Evolutionary conservation across 2,797 vertebrate genomes (phyloP), one percentile per base, ranked within the genome.

Genomic region (Danio kyathit): DNA sequence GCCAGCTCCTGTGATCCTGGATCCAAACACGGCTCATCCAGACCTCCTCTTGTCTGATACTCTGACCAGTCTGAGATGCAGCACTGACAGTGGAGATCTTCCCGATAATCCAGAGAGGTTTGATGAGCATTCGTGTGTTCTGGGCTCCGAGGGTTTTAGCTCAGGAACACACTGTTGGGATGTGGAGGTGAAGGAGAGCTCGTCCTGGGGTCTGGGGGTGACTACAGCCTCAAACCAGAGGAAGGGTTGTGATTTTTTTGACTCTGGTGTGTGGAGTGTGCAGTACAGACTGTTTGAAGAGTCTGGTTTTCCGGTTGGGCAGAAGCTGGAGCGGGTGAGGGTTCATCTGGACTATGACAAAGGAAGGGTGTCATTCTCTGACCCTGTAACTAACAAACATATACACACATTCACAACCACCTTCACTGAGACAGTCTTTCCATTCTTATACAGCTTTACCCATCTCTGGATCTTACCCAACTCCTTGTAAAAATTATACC

Each of bases 81-180:
- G 5, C 1, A 12, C 3, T 0, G 10, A 7, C 8, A 51, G 29
- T 17, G 21, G 7, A 13, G 4, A 1, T 1, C 48, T 71, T 71
- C 69, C 69, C n/a, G 51, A 7, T 13, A 71, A 71, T 56, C 49
- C 70, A 19, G 70, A 72, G 52, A 71, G 49, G 52, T 71, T 54
- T 2, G 16, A 72, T 3, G 2, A 19, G 21, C 7, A 72, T 43
- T 14, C 1, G 7, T 72, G 70, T 4, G 70, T 72, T 44, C 40
- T 72, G 70, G 69, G 38, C 40, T 57, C 52, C 49, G 70, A 72
- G 51, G 70, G 70, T 0, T 72, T 72, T 72, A 7, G 43, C 38
- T 72, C 52, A 4, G 70, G 69, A 14, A 72, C 70, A 19, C 70
- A 72, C 70, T 14, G 38, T 70, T 72, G 70, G 69, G 69, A 56